Evolutionary conservation across 2,113 vertebrate genomes (phyloP), one percentile per base, ranked within the genome.

Genomic region (Gymnorhina tibicen): DNA sequence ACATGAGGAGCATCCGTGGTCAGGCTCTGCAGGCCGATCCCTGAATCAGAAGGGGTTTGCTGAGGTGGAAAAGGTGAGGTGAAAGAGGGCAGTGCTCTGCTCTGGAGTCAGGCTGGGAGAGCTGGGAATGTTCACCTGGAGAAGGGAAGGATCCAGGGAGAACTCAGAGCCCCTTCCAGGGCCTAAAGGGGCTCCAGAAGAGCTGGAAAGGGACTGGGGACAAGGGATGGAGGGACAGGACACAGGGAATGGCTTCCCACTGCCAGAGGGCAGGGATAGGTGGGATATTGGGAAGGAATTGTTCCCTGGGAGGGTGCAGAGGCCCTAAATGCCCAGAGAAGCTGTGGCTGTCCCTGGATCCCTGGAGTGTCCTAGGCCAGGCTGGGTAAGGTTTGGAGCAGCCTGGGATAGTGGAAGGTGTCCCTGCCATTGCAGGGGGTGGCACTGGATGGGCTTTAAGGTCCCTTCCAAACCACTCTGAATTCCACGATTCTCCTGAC

Each of bases 1-100:
- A 6, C 64, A 3, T 0, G 3, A 28, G 42, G 30, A 69, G 52
- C 42, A 41, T 5, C 53, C 52, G 0, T 10, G 62, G 63, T 1
- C 27, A 28, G 76, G 49, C 49, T 44, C 47, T 64, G 75, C 39
- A 20, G 60, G 28, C 55, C 18, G 9, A 14, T 4, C 60, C 16
- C 18, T 13, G 13, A 6, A 1, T 0, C 66, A 8, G 19, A 14
- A 24, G 3, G 75, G 55, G 8, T 75, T 56, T 49, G 35, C 63
- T 21, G 55, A 42, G 42, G 16, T 68, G 44, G 18, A 10, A 28
- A 10, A 49, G 42, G 41, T 16, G 60, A 79, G 33, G 32, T 5
- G 62, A 4, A 24, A 33, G n/a, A 56, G 72, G 15, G 14, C 22
- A 32, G 30, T 2, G 6, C 46, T 49, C 5, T 58, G 59, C 42